Conservation (phyloP, 92 coral and sea anemone genomes). For the Montipora capitata region DNA sequence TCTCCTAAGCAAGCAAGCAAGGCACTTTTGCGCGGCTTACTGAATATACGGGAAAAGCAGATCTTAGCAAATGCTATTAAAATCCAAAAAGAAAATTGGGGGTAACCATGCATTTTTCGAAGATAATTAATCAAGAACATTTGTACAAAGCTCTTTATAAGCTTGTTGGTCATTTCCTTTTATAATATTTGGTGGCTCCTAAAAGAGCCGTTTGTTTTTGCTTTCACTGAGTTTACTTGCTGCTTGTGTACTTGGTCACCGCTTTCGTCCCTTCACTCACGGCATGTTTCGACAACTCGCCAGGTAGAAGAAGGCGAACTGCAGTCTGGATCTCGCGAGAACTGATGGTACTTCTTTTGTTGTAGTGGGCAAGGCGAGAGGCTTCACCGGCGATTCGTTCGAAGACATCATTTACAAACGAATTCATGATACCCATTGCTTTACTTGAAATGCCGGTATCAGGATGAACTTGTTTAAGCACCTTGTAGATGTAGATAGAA, state of each 20-base stretch:
- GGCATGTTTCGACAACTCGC: slow-evolving; percentile 81
- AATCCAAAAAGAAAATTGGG: no score
- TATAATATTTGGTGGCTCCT: slow-evolving; percentile 63
- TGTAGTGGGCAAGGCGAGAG: slow-evolving; percentile 74
- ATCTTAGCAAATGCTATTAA: no score
- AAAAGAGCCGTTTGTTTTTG: slow-evolving; percentile 61
- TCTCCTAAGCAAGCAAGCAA: no score
- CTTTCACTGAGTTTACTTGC: slow-evolving; percentile 5
- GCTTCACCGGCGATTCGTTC: slow-evolving; percentile 81
- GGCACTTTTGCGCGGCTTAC: no score
- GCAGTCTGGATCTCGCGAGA: slow-evolving; percentile 85
- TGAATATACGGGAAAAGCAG: no score
- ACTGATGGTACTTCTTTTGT: slow-evolving; percentile 79
- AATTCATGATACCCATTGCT: slow-evolving; percentile 90
- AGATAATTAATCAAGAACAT: background rate
- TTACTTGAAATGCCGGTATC: slow-evolving; percentile 86
- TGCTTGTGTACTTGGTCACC: slow-evolving; percentile 79
- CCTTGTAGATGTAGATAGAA: slow-evolving; percentile 80
- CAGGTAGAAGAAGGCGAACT: slow-evolving; percentile 75
- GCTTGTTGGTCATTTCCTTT: slow-evolving; percentile 40
- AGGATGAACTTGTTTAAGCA: slow-evolving; percentile 84
- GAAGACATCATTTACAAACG: slow-evolving; percentile 85
- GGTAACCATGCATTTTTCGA: no score
- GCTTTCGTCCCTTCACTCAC: slow-evolving; percentile 84
- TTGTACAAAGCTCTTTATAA: no score